Percentiles rank a stretch among this genome's conserved stretches.
Conservation (phyloP, 2,888 invertebrate genomes). For the Thecocarcelia acutangulata region DNA sequence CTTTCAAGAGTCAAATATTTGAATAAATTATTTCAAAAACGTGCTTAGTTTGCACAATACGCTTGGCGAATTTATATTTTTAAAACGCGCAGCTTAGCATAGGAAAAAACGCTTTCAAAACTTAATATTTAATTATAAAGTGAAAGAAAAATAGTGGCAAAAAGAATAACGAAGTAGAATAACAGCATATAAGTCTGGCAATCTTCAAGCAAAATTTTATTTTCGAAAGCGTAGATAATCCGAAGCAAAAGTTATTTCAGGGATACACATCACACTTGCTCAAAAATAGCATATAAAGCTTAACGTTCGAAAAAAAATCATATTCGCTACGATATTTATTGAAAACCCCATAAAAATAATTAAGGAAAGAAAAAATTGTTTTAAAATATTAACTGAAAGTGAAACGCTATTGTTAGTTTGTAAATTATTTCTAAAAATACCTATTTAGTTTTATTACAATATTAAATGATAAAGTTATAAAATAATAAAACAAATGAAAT, state of each 20-base stretch:
- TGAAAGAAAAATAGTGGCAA: slow-evolving; percentile 24
- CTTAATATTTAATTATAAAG: neutral
- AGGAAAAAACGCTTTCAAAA: neutral
- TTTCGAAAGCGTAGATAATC: neutral
- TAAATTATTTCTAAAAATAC: too few relatives aligned
- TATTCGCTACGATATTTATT: too few relatives aligned
- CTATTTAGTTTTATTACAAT: too few relatives aligned
- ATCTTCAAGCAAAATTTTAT: neutral
- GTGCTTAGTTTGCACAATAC: neutral
- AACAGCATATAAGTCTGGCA: neutral
- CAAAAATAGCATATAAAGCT: too few relatives aligned
- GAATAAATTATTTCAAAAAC: neutral
- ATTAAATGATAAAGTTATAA: too few relatives aligned
- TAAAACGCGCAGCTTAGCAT: slow-evolving; percentile 18
- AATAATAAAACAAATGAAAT: too few relatives aligned
- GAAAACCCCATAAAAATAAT: too few relatives aligned
- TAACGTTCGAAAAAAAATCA: too few relatives aligned
- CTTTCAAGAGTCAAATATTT: slow-evolving; percentile 54
- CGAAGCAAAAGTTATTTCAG: neutral
- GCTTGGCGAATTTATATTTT: neutral
- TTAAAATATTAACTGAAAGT: too few relatives aligned
- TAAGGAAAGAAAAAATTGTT: too few relatives aligned
- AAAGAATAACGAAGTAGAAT: neutral
- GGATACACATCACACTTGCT: too few relatives aligned
- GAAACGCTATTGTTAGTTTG: too few relatives aligned